A percentile compares a stretch with the other conserved stretches of the same genome.
Conservation (phyloP, 2,888 invertebrate species). For the Cotesia congregata region DNA sequence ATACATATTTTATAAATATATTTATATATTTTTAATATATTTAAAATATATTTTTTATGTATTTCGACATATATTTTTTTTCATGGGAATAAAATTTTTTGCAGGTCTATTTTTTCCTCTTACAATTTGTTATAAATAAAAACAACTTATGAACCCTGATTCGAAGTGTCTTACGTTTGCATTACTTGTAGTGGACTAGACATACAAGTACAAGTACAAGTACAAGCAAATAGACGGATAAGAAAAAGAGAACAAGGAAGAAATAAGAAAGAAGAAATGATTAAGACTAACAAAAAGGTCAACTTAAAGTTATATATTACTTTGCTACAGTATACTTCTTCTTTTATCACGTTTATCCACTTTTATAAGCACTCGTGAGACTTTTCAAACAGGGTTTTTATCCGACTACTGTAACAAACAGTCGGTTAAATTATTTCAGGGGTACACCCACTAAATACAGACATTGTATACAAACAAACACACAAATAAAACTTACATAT, state of each 20-base stretch:
- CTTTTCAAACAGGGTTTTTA: slow-evolving; percentile 30
- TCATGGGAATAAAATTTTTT: no score
- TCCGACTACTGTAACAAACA: slow-evolving; percentile 9
- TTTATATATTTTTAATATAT: no score
- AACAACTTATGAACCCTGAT: slow-evolving; percentile 14
- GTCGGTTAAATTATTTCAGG: slow-evolving; percentile 17
- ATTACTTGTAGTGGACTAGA: neutral
- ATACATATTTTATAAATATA: no score
- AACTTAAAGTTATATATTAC: slow-evolving; percentile 12
- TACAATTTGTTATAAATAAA: slow-evolving; percentile 3
- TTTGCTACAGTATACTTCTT: neutral
- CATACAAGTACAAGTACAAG: neutral
- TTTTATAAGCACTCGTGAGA: slow-evolving; percentile 32
- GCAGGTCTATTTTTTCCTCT: no score
- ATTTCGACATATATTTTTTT: no score
- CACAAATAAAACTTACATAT: slow-evolving; percentile 1
- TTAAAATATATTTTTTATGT: no score
- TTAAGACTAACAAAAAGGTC: neutral
- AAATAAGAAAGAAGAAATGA: neutral
- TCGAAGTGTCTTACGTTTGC: slow-evolving; percentile 27
- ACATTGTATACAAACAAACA: slow-evolving; percentile 6
- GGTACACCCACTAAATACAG: slow-evolving; percentile 14
- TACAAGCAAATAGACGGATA: slow-evolving; percentile 4
- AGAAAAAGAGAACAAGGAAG: neutral
- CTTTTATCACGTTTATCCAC: slow-evolving; percentile 27